Conservation (phyloP, 2,888 invertebrate genomes). For the Sesia apiformis region DNA sequence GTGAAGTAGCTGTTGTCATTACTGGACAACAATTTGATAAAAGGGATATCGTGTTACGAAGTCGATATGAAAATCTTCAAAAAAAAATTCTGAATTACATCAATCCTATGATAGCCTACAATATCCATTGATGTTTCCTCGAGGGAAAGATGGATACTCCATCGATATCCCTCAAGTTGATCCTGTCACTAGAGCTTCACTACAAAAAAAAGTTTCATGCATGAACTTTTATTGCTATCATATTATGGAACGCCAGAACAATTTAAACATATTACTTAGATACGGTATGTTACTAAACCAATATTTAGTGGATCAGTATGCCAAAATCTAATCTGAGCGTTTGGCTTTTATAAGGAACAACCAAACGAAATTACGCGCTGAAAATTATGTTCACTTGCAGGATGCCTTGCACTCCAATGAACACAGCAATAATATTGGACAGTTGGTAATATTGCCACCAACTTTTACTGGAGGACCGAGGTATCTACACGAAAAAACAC, state of each 20-base stretch:
- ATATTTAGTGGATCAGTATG: no score
- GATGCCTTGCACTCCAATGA: slow-evolving; percentile 1
- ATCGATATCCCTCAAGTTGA: no score
- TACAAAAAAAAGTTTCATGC: no score
- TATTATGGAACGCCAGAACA: no score
- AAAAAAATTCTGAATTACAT: slow-evolving; percentile 8
- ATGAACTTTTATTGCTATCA: no score
- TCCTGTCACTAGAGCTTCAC: no score
- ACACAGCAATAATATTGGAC: slow-evolving; percentile 2
- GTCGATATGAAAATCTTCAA: not conserved
- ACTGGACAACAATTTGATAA: slow-evolving; percentile 21
- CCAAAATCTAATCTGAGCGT: no score
- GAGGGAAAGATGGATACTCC: no score
- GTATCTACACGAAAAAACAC: slow-evolving; percentile 11
- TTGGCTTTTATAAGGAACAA: not conserved
- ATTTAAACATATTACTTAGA: no score
- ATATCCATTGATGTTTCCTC: slow-evolving; percentile 21
- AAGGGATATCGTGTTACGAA: slow-evolving; percentile 9
- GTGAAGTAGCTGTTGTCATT: slow-evolving; percentile 23
- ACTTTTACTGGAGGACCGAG: slow-evolving; percentile 12
- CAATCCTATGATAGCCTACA: slow-evolving; percentile 14
- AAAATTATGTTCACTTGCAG: no score
- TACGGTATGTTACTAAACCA: no score
- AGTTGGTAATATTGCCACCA: slow-evolving; percentile 11
- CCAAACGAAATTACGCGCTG: not conserved